Conservation (phyloP, 2,113 vertebrate species). For the Scomber japonicus region DNA sequence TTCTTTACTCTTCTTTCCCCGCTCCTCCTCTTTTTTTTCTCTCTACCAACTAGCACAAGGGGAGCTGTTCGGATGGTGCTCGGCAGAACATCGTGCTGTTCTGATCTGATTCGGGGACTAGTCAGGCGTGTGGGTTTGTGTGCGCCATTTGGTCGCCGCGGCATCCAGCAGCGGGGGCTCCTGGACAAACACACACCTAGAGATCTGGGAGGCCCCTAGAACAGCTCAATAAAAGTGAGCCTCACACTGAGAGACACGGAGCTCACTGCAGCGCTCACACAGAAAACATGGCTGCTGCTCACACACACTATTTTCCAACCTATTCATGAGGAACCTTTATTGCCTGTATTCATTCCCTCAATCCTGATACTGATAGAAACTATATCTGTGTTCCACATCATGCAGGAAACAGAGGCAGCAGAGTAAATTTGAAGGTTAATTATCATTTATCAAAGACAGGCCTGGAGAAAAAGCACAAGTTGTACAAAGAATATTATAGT, state of each 20-base stretch:
- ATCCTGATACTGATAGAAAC: not conserved
- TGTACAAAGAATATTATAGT: too few relatives aligned
- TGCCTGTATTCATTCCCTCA: not conserved
- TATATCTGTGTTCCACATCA: too few relatives aligned
- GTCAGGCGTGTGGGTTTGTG: not conserved
- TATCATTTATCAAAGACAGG: too few relatives aligned
- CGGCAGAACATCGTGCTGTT: slow-evolving; percentile 27
- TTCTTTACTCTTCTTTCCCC: slow-evolving; percentile 13
- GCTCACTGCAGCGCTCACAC: slow-evolving; percentile 3
- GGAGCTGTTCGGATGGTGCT: not conserved
- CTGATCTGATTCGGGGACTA: slow-evolving; percentile 18
- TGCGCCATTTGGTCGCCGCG: slow-evolving; percentile 39
- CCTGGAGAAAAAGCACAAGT: too few relatives aligned
- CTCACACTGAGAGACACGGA: slow-evolving; percentile 44
- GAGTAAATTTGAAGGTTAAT: too few relatives aligned
- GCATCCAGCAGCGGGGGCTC: slow-evolving; percentile 50
- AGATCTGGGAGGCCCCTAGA: slow-evolving; percentile 32
- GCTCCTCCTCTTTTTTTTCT: not conserved
- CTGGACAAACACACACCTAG: slow-evolving; percentile 25
- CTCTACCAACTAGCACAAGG: not conserved
- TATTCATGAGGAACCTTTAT: not conserved
- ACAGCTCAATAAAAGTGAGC: slow-evolving; percentile 34
- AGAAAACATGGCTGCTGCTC: slow-evolving; percentile 11
- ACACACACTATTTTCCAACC: slow-evolving; percentile 16
- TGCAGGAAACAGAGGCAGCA: too few relatives aligned